Evolutionary conservation across 2,113 vertebrate species (phyloP).

Genomic region (Thalassarche chlororhynchos): DNA sequence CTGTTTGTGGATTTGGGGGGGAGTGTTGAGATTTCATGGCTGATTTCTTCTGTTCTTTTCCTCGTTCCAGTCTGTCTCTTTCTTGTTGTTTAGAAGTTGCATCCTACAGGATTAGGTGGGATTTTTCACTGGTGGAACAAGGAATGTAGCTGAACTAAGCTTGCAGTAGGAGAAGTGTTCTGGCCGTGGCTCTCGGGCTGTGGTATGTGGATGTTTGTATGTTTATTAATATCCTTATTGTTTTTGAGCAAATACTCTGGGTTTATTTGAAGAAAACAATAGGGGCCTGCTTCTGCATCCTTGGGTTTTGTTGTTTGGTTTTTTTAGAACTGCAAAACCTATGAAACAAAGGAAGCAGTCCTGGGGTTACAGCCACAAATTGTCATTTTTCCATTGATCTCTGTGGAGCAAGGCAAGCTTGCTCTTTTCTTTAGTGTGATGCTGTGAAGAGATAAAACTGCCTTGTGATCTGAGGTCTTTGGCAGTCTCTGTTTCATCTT

Average conservation of each 20-base stretch:
- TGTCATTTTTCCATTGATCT: not conserved
- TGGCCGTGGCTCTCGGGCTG: not conserved
- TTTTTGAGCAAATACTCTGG: not conserved
- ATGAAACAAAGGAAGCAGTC: constrained; percentile 23
- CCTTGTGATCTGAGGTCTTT: not conserved
- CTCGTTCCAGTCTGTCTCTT: not conserved
- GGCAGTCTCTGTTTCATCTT: not conserved
- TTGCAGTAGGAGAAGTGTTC: not conserved
- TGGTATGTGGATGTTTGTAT: not conserved
- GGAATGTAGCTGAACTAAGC: not conserved
- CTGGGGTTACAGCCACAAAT: not conserved
- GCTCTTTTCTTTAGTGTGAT: not conserved
- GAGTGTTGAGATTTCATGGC: not conserved
- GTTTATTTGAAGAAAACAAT: constrained; percentile 28
- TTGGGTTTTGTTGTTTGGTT: not conserved
- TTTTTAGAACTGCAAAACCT: not conserved
- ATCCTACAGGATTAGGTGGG: constrained; percentile 20
- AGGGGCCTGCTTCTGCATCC: not conserved
- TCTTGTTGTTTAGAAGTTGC: constrained; percentile 12
- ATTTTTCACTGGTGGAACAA: not conserved
- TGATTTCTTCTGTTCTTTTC: not conserved
- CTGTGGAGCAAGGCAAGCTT: not conserved
- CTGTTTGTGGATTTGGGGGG: constrained; percentile 10
- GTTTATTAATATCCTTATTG: constrained; percentile 33
- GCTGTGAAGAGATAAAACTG: constrained; percentile 36